These are phyloP conservation scores for Lithophane semibrunnea DNA, from an alignment of 2,888 invertebrate genomes.

Conservation along the genomic window DNA sequence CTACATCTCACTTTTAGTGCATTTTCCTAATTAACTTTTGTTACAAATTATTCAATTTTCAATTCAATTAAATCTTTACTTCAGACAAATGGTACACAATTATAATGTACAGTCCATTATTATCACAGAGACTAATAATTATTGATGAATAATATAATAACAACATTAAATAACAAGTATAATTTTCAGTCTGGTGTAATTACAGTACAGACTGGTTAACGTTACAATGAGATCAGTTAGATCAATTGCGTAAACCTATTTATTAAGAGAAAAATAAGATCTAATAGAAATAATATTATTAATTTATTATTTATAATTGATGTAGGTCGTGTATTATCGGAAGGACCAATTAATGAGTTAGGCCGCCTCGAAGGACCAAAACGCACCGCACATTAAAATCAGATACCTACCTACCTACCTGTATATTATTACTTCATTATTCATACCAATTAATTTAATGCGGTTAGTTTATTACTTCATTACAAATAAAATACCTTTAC, in stretches of 20 bases:
- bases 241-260: no score
- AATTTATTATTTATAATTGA: no score
- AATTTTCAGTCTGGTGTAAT: no score
- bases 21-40: neutral
- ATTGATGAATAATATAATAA: no score
- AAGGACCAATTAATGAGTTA: neutral
- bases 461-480: constrained; percentile 1
- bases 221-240: no score
- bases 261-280: neutral
- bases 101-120: no score
- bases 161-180: no score
- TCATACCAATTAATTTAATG: constrained; percentile 5
- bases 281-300: no score
- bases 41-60: neutral
- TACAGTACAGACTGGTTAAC: no score
- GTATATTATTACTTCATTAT: constrained; percentile 3
- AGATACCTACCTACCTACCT: neutral
- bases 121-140: no score
- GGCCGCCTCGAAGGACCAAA: constrained; percentile 16
- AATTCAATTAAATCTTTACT: no score
- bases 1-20: neutral
- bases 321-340: neutral
- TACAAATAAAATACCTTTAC: constrained; percentile 1
- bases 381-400: neutral
- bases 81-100: no score